Conservation (phyloP, 1,140 invertebrate species). For the Vollenhovia emeryi region DNA sequence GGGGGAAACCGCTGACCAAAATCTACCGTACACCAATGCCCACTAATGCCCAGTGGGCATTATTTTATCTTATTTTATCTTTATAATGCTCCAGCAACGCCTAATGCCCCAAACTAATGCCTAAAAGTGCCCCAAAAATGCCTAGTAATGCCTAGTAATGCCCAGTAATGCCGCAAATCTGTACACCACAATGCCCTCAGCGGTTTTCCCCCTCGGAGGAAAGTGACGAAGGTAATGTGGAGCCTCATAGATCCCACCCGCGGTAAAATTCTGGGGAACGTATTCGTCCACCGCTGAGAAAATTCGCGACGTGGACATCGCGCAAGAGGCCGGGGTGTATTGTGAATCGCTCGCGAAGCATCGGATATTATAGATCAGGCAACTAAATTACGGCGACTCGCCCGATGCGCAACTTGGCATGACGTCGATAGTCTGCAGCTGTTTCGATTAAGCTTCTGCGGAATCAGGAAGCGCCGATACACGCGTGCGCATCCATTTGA, state of each 20-base stretch:
- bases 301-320: background rate
- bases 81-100: too few relatives aligned
- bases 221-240: background rate
- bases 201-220: too few relatives aligned
- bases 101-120: too few relatives aligned
- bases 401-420: conserved; percentile 46
- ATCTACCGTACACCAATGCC: too few relatives aligned
- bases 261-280: background rate
- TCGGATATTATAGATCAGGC: conserved; percentile 27
- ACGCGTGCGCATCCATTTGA: conserved; percentile 1
- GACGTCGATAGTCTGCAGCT: conserved; percentile 56
- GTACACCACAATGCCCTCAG: too few relatives aligned
- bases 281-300: background rate
- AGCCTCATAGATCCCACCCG: background rate
- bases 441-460: conserved; percentile 46
- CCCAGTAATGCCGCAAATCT: too few relatives aligned
- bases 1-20: too few relatives aligned
- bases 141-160: too few relatives aligned
- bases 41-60: too few relatives aligned
- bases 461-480: conserved; percentile 49
- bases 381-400: conserved; percentile 4
- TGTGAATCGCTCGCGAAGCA: conserved; percentile 8
- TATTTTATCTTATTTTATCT: too few relatives aligned
- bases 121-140: too few relatives aligned
- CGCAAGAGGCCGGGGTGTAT: conserved; percentile 11